Base-by-base conservation (phyloP, 2,888 invertebrate species). In the Hedya salicella region DNA sequence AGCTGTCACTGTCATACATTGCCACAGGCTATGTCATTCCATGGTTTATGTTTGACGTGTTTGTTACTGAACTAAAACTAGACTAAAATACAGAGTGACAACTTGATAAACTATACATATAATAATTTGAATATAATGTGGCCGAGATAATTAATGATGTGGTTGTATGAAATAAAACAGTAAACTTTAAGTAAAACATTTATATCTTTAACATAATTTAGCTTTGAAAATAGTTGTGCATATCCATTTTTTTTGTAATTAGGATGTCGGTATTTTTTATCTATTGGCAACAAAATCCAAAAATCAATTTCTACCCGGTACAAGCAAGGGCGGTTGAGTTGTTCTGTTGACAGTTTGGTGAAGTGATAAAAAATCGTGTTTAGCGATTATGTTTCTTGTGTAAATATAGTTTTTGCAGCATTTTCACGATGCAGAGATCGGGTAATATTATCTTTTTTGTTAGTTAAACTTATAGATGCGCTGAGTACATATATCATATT, bases 351-450 rank as follows among this genome's bases (percentile, higher is more conserved):
- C 89, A 89, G 88, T 86, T 88, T 77, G 72, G 75, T 83, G 79
- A 78, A 85, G 86, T 86, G 84, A 74, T 75, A 80, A 77, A 77
- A 82, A 82, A 79, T 83, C 70, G 80, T 81, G 81, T 78, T 79
- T 78, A 76, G 69, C 84, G 89, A 86, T 57, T 79, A 91, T 92
- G 91, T 88, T 88, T 88, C 83, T 82, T 75, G 77, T 83, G 85
- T 90, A 79, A 89, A 80, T 77, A 80, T 78, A 77, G 76, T 76
- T 81, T 81, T 73, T 70, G 65, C 69, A 79, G 76, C 72, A 78
- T 75, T 80, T 75, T 74, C 83, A 90, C 70, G 78, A 91, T 91
- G 91, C 91, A 91, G 87, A 89, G 91, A 90, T 91, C 91, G 87
- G 91, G 91, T 91, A 89, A 82, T 67, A 69, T 66, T 50, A 62